A percentile compares a stretch with the other conserved stretches of the same genome.
Evolutionary conservation across 2,113 vertebrate species (phyloP).

Genomic region (Phasianus colchicus): DNA sequence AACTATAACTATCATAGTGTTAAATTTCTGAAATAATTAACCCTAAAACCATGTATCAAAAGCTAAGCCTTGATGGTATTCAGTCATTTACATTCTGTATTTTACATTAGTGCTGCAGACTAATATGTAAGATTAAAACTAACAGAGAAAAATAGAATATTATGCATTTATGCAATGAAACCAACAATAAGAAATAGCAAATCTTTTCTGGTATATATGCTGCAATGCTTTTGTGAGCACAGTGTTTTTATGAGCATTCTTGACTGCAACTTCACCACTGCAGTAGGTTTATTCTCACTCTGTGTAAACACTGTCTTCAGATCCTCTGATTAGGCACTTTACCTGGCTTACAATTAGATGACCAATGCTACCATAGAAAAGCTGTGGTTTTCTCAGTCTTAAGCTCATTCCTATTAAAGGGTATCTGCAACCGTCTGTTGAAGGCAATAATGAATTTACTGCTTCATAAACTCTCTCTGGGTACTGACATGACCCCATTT

Average conservation of each 20-base stretch:
- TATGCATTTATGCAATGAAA: background rate
- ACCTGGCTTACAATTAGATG: background rate
- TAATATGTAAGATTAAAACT: background rate
- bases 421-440: background rate
- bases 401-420: background rate
- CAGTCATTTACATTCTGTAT: background rate
- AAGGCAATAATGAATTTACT: background rate
- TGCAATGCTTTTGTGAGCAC: background rate
- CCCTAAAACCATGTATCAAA: background rate
- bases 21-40: background rate
- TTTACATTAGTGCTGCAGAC: background rate
- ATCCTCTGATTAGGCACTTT: background rate
- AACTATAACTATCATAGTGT: background rate
- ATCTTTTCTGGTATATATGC: background rate
- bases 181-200: background rate
- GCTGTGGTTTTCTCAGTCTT: background rate
- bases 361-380: accelerated
- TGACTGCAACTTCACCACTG: background rate
- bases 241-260: background rate
- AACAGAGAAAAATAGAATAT: background rate
- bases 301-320: background rate
- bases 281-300: background rate
- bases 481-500: accelerated
- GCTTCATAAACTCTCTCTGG: background rate
- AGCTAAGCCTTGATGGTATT: background rate